These are phyloP conservation scores for Hapalemur alaotrensis DNA, from an alignment of 2,797 vertebrate species.

Conservation along the genomic window DNA sequence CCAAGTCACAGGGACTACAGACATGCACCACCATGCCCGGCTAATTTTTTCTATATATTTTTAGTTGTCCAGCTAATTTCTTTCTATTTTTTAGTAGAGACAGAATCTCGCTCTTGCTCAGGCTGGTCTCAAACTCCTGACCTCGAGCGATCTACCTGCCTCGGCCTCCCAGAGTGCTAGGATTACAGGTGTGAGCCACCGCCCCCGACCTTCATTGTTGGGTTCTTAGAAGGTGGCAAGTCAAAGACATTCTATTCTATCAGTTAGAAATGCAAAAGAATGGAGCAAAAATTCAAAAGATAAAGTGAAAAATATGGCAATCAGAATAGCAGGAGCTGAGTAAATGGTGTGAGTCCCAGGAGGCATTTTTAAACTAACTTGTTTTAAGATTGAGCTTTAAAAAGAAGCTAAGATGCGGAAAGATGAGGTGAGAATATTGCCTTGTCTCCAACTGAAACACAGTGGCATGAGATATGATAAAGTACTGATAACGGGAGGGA, in stretches of 20 bases:
- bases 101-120: too few species aligned
- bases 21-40: too few species aligned
- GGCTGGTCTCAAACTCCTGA: too few species aligned
- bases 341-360: neutral
- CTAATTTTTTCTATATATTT: too few species aligned
- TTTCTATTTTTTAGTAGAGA: too few species aligned
- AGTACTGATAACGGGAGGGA: neutral
- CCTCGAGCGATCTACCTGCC: too few species aligned
- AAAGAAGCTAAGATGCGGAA: neutral
- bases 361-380: neutral
- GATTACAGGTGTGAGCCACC: too few species aligned
- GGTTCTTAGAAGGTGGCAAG: neutral
- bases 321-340: neutral
- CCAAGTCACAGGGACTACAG: too few species aligned
- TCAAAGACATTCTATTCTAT: neutral
- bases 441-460: neutral
- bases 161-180: too few species aligned
- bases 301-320: neutral
- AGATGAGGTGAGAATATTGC: neutral
- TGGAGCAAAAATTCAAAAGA: neutral
- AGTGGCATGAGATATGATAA: neutral
- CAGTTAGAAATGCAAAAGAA: neutral
- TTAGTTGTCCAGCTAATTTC: too few species aligned
- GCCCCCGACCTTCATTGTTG: neutral
- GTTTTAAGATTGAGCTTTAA: neutral